Base-by-base conservation (phyloP, 2,797 vertebrate species). In the Prunella strophiata region DNA sequence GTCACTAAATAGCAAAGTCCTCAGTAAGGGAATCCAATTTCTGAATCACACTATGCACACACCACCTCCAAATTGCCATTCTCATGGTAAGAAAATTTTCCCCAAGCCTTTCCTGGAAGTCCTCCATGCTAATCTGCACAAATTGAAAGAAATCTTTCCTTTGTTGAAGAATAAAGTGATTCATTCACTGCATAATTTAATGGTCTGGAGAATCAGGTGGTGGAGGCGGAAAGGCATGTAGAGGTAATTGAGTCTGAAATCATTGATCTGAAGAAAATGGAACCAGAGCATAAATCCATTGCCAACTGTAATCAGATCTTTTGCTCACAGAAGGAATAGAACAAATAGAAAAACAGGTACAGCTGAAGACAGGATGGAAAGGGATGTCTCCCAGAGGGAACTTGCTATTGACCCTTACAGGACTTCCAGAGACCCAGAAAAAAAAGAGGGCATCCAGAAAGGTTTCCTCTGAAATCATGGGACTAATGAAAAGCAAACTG, bases 131-230 rank as follows among this genome's bases (percentile, higher is more conserved):
- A 92, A 96, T 90, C 94, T 72, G 84, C 73, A 89, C 86, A 96
- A 93, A 93, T 57, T 82, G 89, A 97, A 97, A 96, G 76, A 94
- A 94, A 89, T 55, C 73, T 67, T 86, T 88, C 71, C 79, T 94
- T 88, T 94, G 72, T 52, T 89, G 87, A 23, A 85, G 55, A 82
- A 77, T 59, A 89, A 87, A 94, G 87, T 83, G 57, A 91, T 79
- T 91, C 74, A 85, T 91, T 97, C 73, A 32, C 26, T 63, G 87
- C 61, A 85, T 80, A 91, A 94, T 93, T 79, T 96, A 96, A 93
- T 92, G 82, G 73, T 80, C 77, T 87, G 71, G 66, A 93, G 75
- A 96, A 93, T 88, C 83, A 89, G 83, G 42, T 96, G 63, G 57
- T 73, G 42, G 88, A 93, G 55, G 92, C 2, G 0, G 85, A 95